Base-by-base conservation (phyloP, 2,888 invertebrate species). In the Hypsopygia costalis region DNA sequence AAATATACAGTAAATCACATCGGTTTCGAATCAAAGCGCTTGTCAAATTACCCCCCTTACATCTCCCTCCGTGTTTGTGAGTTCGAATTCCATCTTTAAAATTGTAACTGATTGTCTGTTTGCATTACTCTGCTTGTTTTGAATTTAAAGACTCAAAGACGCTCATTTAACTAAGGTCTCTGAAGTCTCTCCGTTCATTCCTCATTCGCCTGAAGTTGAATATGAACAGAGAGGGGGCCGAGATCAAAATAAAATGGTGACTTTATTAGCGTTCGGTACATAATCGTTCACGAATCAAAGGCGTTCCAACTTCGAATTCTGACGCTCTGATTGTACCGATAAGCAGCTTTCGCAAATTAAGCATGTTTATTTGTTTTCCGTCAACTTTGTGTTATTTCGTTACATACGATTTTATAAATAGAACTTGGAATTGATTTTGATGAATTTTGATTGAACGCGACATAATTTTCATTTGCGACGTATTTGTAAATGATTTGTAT, bases 81-180 rank as follows among this genome's bases (percentile, higher is more conserved):
- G 29, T 36, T 72, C 68, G 67, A 74, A 76, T 78, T 81, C 76
- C 76, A 79, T 81, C 75, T 81, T 81, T 80, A 78, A 85, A 86
- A 79, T 77, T 69, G 70, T 69, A 72, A 69, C 79, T 86, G 86
- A 86, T 83, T 87, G 83, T 86, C 77, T 86, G 81, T 86, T 87
- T 85, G 79, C 83, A 76, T 80, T 81, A 67, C 74, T 74, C 67
- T 72, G 85, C 74, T 76, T 77, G 73, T 82, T 79, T 81, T 75
- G 78, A 83, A 76, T 81, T 69, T 70, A 63, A 72, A 76, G 70
- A 65, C 64, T 69, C 69, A 63, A 72, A 76, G 70, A 65, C 64
- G 68, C 54, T 68, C 69, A 70, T 66, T 72, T 63, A 63, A 68
- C 52, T 66, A 64, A 56, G 69, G 55, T 55, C 64, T 59, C 44